Conservation (phyloP, 2,113 vertebrate genomes). For the Galeopterus variegatus region DNA sequence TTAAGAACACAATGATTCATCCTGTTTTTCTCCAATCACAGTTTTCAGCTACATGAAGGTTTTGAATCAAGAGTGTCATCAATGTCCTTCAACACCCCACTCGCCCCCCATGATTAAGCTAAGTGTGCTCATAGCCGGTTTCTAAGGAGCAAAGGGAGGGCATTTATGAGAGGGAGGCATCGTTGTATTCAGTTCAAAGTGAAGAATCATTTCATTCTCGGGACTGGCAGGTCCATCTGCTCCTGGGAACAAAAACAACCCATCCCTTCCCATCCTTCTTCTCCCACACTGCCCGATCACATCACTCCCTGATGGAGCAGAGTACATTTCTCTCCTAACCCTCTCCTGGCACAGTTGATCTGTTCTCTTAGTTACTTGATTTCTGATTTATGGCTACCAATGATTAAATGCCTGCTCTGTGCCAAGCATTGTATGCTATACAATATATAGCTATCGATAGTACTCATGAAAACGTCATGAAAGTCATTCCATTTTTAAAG, state of each 20-base stretch:
- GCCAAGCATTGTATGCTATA: not conserved
- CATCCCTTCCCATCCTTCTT: not conserved
- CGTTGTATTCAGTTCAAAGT: not conserved
- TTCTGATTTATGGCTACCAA: not conserved
- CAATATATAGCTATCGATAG: not conserved
- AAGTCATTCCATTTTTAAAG: conserved; percentile 8
- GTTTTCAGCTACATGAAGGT: not conserved
- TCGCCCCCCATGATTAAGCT: not conserved
- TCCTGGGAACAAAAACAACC: not conserved
- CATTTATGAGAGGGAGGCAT: rapidly evolving
- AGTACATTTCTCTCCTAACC: not conserved
- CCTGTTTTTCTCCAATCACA: not conserved
- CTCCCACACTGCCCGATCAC: rapidly evolving
- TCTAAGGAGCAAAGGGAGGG: not conserved
- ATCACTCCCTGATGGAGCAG: rapidly evolving
- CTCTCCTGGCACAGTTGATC: not conserved
- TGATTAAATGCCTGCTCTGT: not conserved
- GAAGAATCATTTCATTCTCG: not conserved
- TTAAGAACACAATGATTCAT: conserved; percentile 33
- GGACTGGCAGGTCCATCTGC: not conserved
- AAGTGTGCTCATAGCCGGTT: rapidly evolving
- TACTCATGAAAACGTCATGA: not conserved
- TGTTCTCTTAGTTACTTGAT: not conserved
- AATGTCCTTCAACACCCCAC: no score
- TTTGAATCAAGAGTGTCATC: not conserved